Conservation (phyloP, 2,797 vertebrate genomes). For the Sebastes glaucus region DNA sequence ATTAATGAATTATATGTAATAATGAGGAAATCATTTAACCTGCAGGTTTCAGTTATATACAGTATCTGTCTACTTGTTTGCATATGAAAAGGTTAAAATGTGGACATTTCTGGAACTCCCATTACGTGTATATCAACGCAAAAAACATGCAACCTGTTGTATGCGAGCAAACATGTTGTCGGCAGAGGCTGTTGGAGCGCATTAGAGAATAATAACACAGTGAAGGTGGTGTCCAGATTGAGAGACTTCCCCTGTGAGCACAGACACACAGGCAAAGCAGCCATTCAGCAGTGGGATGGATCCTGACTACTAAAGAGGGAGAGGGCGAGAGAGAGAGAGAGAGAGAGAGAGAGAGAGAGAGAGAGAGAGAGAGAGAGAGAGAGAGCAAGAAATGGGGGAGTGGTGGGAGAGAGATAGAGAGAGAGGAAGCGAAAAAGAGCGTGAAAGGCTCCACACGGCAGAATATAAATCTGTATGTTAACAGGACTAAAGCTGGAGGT, state of each 20-base stretch:
- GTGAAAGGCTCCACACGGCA: conserved; percentile 79
- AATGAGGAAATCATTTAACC: neutral
- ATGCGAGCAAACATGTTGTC: conserved; percentile 12
- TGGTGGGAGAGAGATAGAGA: conserved; percentile 22
- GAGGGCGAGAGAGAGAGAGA: conserved; percentile 66
- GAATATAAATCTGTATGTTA: conserved; percentile 83
- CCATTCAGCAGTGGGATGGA: conserved; percentile 88
- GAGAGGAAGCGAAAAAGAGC: conserved; percentile 68
- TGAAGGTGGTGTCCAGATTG: conserved; percentile 69
- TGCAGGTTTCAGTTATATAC: neutral
- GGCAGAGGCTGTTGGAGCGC: conserved; percentile 27
- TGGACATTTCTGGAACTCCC: conserved; percentile 18
- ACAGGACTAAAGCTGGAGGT: conserved; percentile 76
- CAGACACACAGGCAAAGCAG: conserved; percentile 81
- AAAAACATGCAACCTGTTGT: conserved; percentile 63
- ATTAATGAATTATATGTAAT: neutral
- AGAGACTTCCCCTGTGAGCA: conserved; percentile 73
- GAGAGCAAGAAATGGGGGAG: conserved; percentile 43
- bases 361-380: conserved; percentile 35
- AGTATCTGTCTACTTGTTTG: neutral
- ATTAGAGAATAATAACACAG: conserved; percentile 50
- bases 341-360: conserved; percentile 34
- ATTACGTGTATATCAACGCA: neutral
- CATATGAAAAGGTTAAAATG: conserved; percentile 18
- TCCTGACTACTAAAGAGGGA: conserved; percentile 89